Conservation (phyloP, 2,888 invertebrate genomes). For the Lathronympha strigana region DNA sequence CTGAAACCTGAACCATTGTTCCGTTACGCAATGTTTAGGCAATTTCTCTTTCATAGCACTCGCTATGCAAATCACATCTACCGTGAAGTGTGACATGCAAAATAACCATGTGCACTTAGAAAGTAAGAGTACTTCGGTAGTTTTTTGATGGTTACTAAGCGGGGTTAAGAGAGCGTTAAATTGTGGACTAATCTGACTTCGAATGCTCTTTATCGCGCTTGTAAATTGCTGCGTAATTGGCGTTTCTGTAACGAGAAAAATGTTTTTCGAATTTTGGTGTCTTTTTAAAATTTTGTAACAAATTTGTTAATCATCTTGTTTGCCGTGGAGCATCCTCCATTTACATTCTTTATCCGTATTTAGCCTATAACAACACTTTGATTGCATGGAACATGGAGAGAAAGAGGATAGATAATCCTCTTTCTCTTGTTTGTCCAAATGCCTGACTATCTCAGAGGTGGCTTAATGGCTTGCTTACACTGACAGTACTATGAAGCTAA, state of each 20-base stretch:
- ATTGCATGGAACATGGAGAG: too few relatives aligned
- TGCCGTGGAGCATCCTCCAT: too few relatives aligned
- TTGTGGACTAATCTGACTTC: not conserved
- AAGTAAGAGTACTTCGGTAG: constrained; percentile 26
- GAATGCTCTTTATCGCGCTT: constrained; percentile 4
- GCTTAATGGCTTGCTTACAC: too few relatives aligned
- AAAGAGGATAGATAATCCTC: too few relatives aligned
- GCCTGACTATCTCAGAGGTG: too few relatives aligned
- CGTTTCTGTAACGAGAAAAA: not conserved
- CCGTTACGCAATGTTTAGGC: constrained; percentile 37
- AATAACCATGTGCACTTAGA: constrained; percentile 45
- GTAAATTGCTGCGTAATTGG: constrained; percentile 5
- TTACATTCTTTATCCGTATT: too few relatives aligned
- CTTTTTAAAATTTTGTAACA: too few relatives aligned
- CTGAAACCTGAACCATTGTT: constrained; percentile 36
- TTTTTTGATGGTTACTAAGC: constrained; percentile 13
- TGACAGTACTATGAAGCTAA: too few relatives aligned
- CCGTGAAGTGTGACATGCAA: constrained; percentile 47
- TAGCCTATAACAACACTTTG: too few relatives aligned
- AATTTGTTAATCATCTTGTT: too few relatives aligned
- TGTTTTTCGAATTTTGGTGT: too few relatives aligned
- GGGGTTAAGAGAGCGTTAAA: constrained; percentile 28
- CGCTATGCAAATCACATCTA: constrained; percentile 53
- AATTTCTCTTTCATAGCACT: constrained; percentile 48
- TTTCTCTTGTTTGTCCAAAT: too few relatives aligned